phyloP scores from a whole-genome alignment of 2,113 vertebrate genomes.

The Muntiacus reevesi region DNA sequence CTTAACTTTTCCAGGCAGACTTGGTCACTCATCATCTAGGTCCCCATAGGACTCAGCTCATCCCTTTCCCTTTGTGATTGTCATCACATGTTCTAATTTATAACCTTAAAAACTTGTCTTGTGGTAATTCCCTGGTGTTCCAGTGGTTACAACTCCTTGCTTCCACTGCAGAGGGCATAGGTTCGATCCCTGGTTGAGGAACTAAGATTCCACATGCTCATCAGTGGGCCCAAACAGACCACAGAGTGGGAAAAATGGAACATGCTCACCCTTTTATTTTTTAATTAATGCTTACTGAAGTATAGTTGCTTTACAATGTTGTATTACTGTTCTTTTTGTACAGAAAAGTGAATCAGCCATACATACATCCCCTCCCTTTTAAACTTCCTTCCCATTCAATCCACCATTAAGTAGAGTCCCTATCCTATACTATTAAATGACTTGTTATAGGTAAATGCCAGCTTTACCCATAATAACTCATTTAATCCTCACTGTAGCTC shows the following conservation, averaged over 20 bases:
- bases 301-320: not conserved
- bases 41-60: not conserved
- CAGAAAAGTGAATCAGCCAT: not conserved
- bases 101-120: not conserved
- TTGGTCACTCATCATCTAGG: not conserved
- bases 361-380: not conserved
- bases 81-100: not conserved
- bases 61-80: not conserved
- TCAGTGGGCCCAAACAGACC: not conserved
- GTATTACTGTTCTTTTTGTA: not conserved
- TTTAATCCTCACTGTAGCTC: not conserved
- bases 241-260: not conserved
- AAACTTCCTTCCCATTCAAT: not conserved
- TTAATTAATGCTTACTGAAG: not conserved
- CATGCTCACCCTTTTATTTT: not conserved
- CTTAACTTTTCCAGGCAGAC: not conserved
- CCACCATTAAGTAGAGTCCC: not conserved
- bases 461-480: not conserved
- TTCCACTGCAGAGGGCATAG: not conserved
- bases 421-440: not conserved
- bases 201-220: not conserved
- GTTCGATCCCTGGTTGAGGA: not conserved
- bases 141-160: not conserved
- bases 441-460: not conserved
- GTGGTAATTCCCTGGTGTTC: not conserved